These are phyloP conservation scores for Acanthornis magna DNA, from an alignment of 2,797 vertebrate genomes.

Conservation along the genomic window DNA sequence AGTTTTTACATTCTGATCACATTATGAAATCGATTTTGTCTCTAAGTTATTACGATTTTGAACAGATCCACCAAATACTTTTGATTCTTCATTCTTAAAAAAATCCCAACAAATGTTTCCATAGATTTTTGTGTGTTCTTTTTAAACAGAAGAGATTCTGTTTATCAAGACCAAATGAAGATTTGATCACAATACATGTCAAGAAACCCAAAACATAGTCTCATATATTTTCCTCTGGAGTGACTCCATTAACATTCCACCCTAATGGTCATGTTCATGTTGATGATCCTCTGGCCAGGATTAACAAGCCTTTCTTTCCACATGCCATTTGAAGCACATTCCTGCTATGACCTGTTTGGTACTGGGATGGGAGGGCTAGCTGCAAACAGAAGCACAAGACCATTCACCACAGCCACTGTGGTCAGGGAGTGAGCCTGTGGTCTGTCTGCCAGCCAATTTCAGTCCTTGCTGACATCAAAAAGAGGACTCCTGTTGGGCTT, in stretches of 20 bases:
- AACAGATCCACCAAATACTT: neutral
- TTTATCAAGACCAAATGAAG: neutral
- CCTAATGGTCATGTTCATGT: neutral
- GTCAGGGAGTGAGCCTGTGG: rapidly evolving
- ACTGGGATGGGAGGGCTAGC: neutral
- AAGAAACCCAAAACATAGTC: neutral
- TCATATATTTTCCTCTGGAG: neutral
- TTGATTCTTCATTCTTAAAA: neutral
- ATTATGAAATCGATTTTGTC: neutral
- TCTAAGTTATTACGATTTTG: neutral
- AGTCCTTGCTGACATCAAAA: neutral
- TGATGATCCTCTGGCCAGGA: neutral
- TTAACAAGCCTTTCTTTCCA: neutral
- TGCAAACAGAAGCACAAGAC: neutral
- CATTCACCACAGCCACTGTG: neutral
- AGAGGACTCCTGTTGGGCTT: neutral
- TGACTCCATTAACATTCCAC: neutral
- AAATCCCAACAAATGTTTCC: neutral
- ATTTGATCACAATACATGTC: neutral
- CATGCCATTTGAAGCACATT: neutral
- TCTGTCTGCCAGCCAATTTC: neutral
- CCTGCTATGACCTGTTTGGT: neutral
- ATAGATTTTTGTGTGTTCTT: neutral
- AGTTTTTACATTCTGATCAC: neutral
- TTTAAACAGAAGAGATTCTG: neutral